Evolutionary conservation across 2,888 invertebrate genomes (phyloP), one percentile per base, ranked within the genome.

Genomic region (Augiades crinisus): DNA sequence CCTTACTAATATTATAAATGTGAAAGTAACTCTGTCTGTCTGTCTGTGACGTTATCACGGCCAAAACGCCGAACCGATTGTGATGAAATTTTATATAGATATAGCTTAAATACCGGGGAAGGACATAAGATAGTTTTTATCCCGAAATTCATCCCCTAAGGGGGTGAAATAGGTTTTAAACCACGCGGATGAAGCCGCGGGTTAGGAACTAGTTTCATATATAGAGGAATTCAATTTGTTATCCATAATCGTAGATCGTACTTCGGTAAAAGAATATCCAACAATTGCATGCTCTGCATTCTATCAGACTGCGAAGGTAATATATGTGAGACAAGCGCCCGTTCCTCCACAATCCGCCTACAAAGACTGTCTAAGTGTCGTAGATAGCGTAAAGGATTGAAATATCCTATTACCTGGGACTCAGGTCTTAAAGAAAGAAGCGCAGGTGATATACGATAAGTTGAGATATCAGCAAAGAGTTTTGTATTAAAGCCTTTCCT

Each of bases 341-440:
- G 16, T 47, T 13, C 30, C 17, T 17, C 27, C n/a, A 4, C 14
- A 30, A 46, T 46, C 37, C 30, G 5, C 27, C 27, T 40, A 16
- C 36, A 19, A 19, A n/a, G 6, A 37, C 14, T 30, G 37, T 30
- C 47, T 47, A 21, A 30, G 37, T 13, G 36, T 22, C 31, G 22
- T n/a, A 22, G 45, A 38, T 46, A 37, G 37, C 10, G 24, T 27
- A 46, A 37, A 37, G 36, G 19, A 38, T 21, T 47, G 36, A 21
- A 47, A 47, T 47, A 47, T 47, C 37, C 37, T 30, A 47, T 47
- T 38, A 38, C 38, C 38, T n/a, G 38, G 14, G 21, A n/a, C 21
- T 19, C 13, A 38, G 47, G 21, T 38, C 30, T 38, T 47, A 19
- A 27, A 47, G 16, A 17, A 16, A 47, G 19, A 16, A 16, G 10